Conservation (phyloP, 2,797 vertebrate genomes). For the Nasua narica region DNA sequence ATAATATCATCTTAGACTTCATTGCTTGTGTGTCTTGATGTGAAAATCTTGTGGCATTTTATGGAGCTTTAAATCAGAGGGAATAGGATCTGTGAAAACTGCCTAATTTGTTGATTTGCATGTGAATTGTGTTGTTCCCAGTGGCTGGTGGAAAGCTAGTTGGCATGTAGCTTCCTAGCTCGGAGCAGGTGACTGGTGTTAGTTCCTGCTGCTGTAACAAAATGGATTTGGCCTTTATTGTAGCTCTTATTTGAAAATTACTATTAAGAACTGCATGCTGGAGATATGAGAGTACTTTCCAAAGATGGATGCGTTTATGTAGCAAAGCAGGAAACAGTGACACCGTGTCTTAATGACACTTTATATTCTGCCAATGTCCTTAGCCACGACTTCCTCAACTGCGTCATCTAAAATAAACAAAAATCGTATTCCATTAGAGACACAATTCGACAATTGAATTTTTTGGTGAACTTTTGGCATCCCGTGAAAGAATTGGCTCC, state of each 20-base stretch:
- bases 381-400: conserved; percentile 66
- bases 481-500: conserved; percentile 67
- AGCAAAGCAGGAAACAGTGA: conserved; percentile 38
- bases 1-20: background rate
- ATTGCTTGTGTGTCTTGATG: conserved; percentile 17
- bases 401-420: conserved; percentile 60
- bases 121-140: conserved; percentile 58
- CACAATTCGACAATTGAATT: conserved; percentile 74
- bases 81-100: conserved; percentile 33
- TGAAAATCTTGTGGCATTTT: conserved; percentile 42
- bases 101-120: conserved; percentile 71
- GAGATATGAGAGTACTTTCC: conserved; percentile 61
- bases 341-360: conserved; percentile 2
- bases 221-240: conserved; percentile 65
- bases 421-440: conserved; percentile 66
- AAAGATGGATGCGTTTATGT: conserved; percentile 50
- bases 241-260: conserved; percentile 68
- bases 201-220: conserved; percentile 66
- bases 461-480: conserved; percentile 63
- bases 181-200: conserved; percentile 65
- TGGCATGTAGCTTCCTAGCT: conserved; percentile 59
- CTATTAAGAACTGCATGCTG: conserved; percentile 68
- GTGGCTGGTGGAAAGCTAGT: conserved; percentile 61
- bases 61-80: conserved; percentile 57
- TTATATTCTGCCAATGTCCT: conserved; percentile 9